Evolutionary conservation across 1,140 invertebrate species (phyloP).

Genomic region (Papilio helenus): DNA sequence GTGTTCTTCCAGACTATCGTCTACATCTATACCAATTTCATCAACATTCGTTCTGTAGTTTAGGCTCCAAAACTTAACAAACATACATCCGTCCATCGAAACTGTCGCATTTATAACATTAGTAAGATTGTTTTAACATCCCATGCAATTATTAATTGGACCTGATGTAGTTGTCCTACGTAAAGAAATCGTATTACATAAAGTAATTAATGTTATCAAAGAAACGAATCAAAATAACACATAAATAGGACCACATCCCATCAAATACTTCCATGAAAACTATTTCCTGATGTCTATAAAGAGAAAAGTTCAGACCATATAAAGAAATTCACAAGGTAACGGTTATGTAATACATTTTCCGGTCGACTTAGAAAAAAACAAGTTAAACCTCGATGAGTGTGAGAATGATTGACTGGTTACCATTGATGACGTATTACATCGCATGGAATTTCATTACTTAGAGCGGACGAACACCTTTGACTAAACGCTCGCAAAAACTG

Average conservation of each 20-base stretch:
- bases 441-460: neutral
- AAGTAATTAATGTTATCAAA: neutral
- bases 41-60: no score
- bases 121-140: neutral
- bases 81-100: no score
- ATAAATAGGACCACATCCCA: conserved; percentile 26
- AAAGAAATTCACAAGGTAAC: conserved; percentile 24
- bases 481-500: no score
- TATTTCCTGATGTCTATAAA: conserved; percentile 22
- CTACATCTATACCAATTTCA: no score
- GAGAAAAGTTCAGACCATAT: conserved; percentile 33
- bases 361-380: conserved; percentile 8
- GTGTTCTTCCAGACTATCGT: no score
- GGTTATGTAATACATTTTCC: conserved; percentile 24
- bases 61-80: no score
- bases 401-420: conserved; percentile 2
- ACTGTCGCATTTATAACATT: no score
- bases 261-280: conserved; percentile 21
- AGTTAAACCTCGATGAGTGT: conserved; percentile 1
- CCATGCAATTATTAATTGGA: neutral
- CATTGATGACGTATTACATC: neutral
- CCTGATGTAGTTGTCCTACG: neutral
- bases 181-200: neutral
- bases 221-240: neutral
- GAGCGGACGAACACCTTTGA: no score